phyloP scores from a whole-genome alignment of 2,888 invertebrate genomes.

The Notocelia uddmanniana region DNA sequence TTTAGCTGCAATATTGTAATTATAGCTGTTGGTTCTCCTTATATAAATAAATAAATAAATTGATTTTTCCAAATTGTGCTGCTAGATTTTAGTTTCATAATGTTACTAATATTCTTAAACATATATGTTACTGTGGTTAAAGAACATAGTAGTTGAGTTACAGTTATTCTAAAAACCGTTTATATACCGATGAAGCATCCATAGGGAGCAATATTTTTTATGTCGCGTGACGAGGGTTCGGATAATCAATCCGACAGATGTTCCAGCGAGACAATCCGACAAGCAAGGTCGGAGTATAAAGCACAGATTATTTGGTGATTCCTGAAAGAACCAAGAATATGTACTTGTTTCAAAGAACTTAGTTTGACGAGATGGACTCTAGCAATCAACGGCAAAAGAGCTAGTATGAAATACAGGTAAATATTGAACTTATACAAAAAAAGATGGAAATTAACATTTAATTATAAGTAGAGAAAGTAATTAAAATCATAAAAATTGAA shows the following conservation, averaged over 20 bases:
- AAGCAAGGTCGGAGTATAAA: constrained; percentile 13
- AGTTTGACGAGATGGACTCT: too few relatives aligned
- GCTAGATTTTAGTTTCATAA: background rate
- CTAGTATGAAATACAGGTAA: too few relatives aligned
- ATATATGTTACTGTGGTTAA: too few relatives aligned
- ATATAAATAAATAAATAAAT: too few relatives aligned
- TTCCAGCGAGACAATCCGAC: constrained; percentile 19
- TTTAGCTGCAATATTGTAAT: too few relatives aligned
- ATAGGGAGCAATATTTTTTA: constrained; percentile 17
- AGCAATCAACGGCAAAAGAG: background rate
- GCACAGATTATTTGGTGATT: constrained; percentile 1
- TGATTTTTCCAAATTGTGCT: too few relatives aligned
- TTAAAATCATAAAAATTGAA: background rate
- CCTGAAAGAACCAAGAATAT: background rate
- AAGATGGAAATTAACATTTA: too few relatives aligned
- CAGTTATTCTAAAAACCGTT: background rate
- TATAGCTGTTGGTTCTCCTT: too few relatives aligned
- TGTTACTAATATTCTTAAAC: background rate
- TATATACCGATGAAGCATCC: background rate
- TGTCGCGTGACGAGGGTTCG: constrained; percentile 8
- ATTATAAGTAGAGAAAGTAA: too few relatives aligned
- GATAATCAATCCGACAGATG: constrained; percentile 23
- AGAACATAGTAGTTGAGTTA: background rate
- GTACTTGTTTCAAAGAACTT: background rate
- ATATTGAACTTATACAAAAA: too few relatives aligned